Percentiles rank a stretch among this genome's conserved stretches.
Conservation (phyloP, 1,140 invertebrate genomes). For the Pseudomyrmex pallidus region DNA sequence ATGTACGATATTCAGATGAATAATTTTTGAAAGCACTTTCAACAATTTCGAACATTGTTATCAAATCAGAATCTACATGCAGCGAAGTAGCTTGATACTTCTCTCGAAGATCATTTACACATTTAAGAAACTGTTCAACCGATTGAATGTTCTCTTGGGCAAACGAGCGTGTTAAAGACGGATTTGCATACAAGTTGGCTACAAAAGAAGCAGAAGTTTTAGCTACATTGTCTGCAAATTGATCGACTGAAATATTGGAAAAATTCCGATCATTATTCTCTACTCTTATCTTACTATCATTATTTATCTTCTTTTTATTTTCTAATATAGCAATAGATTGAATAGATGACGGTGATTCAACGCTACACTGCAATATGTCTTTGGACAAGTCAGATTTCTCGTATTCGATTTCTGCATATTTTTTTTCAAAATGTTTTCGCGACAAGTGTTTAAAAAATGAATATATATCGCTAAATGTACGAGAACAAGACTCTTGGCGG, state of each 20-base stretch:
- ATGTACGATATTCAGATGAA: too few species aligned
- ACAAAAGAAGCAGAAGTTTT: constrained; percentile 8
- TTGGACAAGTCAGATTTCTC: neutral
- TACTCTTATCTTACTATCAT: too few species aligned
- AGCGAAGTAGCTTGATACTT: constrained; percentile 4
- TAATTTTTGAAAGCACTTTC: neutral
- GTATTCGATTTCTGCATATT: neutral
- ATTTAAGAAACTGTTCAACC: neutral
- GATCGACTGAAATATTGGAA: constrained; percentile 1
- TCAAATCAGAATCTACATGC: neutral
- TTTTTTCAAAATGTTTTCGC: neutral
- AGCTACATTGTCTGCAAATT: constrained; percentile 6
- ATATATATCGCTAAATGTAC: neutral
- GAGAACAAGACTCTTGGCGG: neutral
- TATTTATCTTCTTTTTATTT: neutral
- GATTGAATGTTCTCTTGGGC: neutral
- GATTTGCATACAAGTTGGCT: constrained; percentile 2
- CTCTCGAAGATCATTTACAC: neutral
- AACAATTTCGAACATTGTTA: constrained; percentile 11
- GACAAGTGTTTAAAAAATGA: constrained; percentile 7
- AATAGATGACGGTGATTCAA: neutral
- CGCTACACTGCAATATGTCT: neutral
- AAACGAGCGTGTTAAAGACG: constrained; percentile 10
- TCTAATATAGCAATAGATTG: neutral
- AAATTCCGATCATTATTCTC: constrained; percentile 1